phyloP scores from a whole-genome alignment of 2,797 vertebrate genomes.

The Leptoclinus maculatus region DNA sequence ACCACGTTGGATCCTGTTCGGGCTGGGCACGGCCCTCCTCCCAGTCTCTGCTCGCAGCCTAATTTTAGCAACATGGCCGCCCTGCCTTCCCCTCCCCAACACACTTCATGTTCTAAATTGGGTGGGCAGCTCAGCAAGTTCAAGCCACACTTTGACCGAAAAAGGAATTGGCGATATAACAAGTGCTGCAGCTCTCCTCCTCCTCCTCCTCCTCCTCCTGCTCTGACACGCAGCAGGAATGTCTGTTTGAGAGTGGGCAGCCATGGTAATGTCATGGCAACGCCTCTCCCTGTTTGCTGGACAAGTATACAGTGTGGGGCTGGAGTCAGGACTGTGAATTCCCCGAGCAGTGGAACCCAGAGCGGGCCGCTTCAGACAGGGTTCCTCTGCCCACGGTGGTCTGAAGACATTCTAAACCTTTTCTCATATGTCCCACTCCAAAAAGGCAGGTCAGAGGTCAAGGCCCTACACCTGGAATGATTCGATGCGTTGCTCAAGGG shows the following conservation, averaged over 20 bases:
- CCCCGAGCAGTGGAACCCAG: not conserved
- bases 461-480: not conserved
- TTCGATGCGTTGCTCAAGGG: not conserved
- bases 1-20: conserved; percentile 53
- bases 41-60: conserved; percentile 64
- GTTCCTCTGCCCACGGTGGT: not conserved
- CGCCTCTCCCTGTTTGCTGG: conserved; percentile 40
- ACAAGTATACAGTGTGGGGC: conserved; percentile 34
- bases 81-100: conserved; percentile 55
- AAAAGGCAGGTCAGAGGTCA: not conserved
- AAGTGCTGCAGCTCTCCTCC: conserved; percentile 55
- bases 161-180: conserved; percentile 76
- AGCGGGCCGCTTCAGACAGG: not conserved
- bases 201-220: conserved; percentile 60
- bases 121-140: conserved; percentile 73
- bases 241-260: conserved; percentile 62
- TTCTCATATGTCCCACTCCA: not conserved
- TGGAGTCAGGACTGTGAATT: conserved; percentile 2
- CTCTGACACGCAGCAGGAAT: conserved; percentile 70
- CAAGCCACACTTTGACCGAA: conserved; percentile 82
- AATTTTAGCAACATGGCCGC: conserved; percentile 78
- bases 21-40: conserved; percentile 45
- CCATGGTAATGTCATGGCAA: conserved; percentile 64
- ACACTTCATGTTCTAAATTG: conserved; percentile 78
- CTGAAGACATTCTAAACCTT: not conserved